Evolutionary conservation across 37 sponge, comb jelly and placozoan species (phyloP).

Genomic region (Chondrosia reniformis): DNA sequence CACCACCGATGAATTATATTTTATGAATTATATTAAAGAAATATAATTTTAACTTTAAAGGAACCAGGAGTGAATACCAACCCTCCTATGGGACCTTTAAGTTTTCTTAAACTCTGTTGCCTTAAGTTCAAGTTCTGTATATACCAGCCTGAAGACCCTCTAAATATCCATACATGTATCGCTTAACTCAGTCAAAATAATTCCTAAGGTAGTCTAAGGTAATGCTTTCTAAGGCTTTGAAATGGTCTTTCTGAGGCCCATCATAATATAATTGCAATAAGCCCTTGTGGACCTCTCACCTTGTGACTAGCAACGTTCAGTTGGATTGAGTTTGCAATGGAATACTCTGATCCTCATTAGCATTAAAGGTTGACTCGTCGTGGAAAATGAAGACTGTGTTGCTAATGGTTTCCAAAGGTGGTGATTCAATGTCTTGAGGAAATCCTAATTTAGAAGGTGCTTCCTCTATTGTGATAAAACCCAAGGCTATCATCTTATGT

Average conservation of each 20-base stretch:
- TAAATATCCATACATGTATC: neutral
- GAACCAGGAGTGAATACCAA: too few relatives aligned
- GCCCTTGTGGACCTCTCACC: slow-evolving; percentile 32
- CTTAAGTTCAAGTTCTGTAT: neutral
- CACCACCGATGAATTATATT: too few relatives aligned
- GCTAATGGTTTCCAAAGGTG: neutral
- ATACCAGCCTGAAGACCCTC: neutral
- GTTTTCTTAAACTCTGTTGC: neutral
- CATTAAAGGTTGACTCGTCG: neutral
- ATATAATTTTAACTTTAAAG: too few relatives aligned
- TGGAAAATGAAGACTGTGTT: slow-evolving; percentile 19
- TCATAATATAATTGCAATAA: slow-evolving; percentile 29
- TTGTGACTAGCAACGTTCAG: slow-evolving; percentile 45
- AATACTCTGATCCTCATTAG: slow-evolving; percentile 30
- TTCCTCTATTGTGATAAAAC: neutral
- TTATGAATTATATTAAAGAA: too few relatives aligned
- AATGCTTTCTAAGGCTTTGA: too few relatives aligned
- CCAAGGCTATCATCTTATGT: slow-evolving; percentile 34
- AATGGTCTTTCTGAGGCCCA: neutral
- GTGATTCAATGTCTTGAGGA: neutral
- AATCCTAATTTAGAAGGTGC: slow-evolving; percentile 23
- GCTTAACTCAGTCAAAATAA: neutral
- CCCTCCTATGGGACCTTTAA: neutral
- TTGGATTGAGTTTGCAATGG: slow-evolving; percentile 48
- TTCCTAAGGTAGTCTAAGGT: neutral